These are phyloP conservation scores for Ashinkailepas kermadecensis DNA, from an alignment of 2,888 invertebrate genomes.

Conservation along the genomic window DNA sequence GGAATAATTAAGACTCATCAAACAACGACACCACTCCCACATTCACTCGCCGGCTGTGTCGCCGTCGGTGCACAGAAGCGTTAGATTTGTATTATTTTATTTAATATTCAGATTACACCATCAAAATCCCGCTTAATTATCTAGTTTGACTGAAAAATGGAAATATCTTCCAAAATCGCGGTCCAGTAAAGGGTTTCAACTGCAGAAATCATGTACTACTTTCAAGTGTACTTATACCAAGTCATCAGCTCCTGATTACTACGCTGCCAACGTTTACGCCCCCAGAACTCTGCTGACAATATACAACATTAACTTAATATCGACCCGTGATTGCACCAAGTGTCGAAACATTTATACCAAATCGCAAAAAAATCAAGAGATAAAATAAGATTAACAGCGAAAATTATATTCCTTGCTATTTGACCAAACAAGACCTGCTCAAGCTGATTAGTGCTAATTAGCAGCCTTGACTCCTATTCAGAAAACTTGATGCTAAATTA, in stretches of 20 bases:
- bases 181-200: no score
- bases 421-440: no score
- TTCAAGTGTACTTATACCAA: background rate
- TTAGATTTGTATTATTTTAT: background rate
- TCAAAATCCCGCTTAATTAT: no score
- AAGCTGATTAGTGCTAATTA: no score
- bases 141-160: no score
- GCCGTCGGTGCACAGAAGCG: background rate
- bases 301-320: background rate
- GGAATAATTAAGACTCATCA: background rate
- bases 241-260: background rate
- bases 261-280: constrained; percentile 14
- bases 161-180: no score
- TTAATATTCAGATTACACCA: background rate
- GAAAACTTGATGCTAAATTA: no score
- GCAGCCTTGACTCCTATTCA: no score
- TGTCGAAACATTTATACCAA: background rate
- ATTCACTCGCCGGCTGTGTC: background rate
- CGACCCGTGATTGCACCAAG: no score
- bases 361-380: background rate
- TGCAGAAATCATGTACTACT: background rate
- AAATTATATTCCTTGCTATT: no score
- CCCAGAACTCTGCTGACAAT: background rate
- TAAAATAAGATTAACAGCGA: no score
- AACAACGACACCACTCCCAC: background rate